A percentile compares a stretch with the other conserved stretches of the same genome.
These are phyloP conservation scores for Pseudonaja textilis DNA, from an alignment of 2,113 vertebrate genomes.

Conservation along the genomic window DNA sequence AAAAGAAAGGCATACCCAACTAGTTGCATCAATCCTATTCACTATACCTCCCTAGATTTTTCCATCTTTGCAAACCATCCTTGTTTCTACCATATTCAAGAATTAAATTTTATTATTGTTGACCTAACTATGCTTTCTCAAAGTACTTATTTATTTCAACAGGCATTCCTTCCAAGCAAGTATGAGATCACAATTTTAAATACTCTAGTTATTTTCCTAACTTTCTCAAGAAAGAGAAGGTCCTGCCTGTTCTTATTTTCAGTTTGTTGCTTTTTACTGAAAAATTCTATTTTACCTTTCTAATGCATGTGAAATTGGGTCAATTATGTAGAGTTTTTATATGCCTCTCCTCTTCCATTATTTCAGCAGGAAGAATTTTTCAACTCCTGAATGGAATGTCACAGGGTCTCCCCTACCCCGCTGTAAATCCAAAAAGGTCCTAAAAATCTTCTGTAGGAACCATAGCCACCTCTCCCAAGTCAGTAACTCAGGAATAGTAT, in stretches of 20 bases:
- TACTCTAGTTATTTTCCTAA: not conserved
- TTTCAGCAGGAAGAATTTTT: no score
- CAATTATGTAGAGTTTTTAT: not conserved
- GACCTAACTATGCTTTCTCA: not conserved
- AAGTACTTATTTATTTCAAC: not conserved
- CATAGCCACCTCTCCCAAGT: not conserved
- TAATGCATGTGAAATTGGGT: not conserved
- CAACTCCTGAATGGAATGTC: no score
- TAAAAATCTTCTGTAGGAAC: not conserved
- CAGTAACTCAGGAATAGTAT: not conserved
- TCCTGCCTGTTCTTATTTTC: not conserved
- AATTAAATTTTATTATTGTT: not conserved
- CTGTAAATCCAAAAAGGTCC: no score
- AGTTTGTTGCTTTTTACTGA: not conserved
- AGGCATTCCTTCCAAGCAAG: not conserved
- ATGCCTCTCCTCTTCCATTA: not conserved
- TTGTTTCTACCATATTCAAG: not conserved
- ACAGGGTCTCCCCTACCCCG: no score
- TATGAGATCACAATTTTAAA: not conserved
- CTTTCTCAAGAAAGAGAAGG: not conserved
- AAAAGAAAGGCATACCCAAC: not conserved
- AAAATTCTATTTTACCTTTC: not conserved
- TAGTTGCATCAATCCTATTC: not conserved
- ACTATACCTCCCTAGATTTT: not conserved
- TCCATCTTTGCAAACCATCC: not conserved